phyloP scores from a whole-genome alignment of 2,113 vertebrate genomes.

The Bombycilla garrulus region DNA sequence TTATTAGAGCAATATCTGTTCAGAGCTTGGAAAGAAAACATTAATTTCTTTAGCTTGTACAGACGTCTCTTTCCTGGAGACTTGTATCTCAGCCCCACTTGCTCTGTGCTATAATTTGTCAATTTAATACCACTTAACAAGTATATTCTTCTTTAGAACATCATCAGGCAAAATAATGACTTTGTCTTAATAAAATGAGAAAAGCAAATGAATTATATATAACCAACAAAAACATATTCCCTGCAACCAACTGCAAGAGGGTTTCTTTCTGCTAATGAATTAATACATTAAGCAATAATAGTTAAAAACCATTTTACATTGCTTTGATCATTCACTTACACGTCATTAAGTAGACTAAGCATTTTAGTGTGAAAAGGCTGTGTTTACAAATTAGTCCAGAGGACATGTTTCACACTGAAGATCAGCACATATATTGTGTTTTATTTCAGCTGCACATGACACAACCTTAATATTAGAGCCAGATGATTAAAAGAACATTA shows the following conservation, averaged over 20 bases:
- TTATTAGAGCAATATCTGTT: conserved; percentile 64
- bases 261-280: conserved; percentile 66
- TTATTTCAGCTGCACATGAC: conserved; percentile 79
- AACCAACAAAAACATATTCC: conserved; percentile 21
- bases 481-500: conserved; percentile 99
- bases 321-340: conserved; percentile 76
- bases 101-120: conserved; percentile 9
- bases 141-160: conserved; percentile 47
- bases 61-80: conserved; percentile 22
- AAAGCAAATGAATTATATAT: conserved; percentile 51
- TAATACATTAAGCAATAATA: conserved; percentile 72
- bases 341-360: conserved; percentile 72
- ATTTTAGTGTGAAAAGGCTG: conserved; percentile 74
- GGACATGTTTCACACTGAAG: conserved; percentile 71
- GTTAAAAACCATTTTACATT: conserved; percentile 70
- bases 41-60: conserved; percentile 38
- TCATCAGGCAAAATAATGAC: conserved; percentile 36
- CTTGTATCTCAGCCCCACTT: conserved; percentile 9
- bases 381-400: conserved; percentile 81
- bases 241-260: conserved; percentile 10
- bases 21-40: conserved; percentile 49
- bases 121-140: conserved; percentile 68
- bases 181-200: conserved; percentile 60
- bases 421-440: conserved; percentile 77
- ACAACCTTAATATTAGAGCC: conserved; percentile 85